These are phyloP conservation scores for Homarus americanus DNA, from an alignment of 1,140 invertebrate species.

Conservation along the genomic window DNA sequence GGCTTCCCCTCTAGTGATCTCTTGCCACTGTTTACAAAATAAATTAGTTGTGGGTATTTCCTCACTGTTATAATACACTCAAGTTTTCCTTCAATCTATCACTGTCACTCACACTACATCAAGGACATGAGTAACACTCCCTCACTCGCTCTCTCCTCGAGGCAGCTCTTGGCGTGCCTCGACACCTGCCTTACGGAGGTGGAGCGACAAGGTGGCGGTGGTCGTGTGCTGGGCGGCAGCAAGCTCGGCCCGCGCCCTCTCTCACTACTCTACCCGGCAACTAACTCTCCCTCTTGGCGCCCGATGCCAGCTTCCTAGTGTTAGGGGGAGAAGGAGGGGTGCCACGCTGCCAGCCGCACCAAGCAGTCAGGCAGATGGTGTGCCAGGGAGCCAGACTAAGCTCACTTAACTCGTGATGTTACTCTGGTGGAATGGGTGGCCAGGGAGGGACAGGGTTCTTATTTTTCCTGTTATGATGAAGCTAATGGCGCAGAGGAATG, in stretches of 20 bases:
- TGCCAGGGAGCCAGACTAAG: slow-evolving; percentile 18
- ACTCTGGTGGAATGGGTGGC: not conserved
- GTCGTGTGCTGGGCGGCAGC: not conserved
- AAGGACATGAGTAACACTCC: not conserved
- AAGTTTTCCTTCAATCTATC: not conserved
- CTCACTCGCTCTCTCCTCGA: not conserved
- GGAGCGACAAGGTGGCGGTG: not conserved
- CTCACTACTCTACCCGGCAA: slow-evolving; percentile 46
- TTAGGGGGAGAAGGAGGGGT: not conserved
- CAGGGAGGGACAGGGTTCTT: not conserved
- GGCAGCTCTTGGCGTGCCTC: not conserved
- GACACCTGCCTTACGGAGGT: not conserved
- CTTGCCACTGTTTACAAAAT: too few species aligned
- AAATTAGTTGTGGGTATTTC: not conserved
- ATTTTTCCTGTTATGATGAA: too few species aligned
- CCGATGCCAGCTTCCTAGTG: slow-evolving; percentile 42
- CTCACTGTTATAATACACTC: not conserved
- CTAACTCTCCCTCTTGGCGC: slow-evolving; percentile 27
- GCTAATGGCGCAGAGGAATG: too few species aligned
- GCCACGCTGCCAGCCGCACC: slow-evolving; percentile 52
- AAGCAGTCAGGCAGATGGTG: not conserved
- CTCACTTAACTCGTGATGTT: not conserved
- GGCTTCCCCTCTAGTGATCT: too few species aligned
- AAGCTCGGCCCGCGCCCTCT: slow-evolving; percentile 35
- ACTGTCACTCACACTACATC: not conserved